phyloP scores from a whole-genome alignment of 2,888 invertebrate species.

The Heliconius aoede region DNA sequence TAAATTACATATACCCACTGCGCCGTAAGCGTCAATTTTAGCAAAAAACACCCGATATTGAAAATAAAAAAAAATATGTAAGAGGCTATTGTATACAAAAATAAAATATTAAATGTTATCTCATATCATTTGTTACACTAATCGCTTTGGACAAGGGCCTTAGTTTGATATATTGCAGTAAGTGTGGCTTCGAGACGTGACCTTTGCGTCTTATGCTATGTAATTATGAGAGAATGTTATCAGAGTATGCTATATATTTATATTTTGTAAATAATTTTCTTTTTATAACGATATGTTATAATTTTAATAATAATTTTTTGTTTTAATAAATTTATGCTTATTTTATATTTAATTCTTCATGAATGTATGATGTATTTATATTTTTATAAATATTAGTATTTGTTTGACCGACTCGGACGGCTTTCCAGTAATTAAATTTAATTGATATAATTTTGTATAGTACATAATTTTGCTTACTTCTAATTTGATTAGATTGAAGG shows the following conservation, averaged over 20 bases:
- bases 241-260: neutral
- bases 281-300: neutral
- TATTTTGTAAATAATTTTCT: neutral
- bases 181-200: constrained; percentile 35
- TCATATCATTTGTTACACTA: constrained; percentile 61
- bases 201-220: constrained; percentile 30
- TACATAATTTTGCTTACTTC: too few species aligned
- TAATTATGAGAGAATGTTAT: constrained; percentile 35
- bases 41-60: neutral
- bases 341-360: neutral
- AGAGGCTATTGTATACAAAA: neutral
- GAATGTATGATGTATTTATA: neutral
- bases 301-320: neutral
- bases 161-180: constrained; percentile 61
- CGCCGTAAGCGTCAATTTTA: neutral
- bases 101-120: constrained; percentile 33
- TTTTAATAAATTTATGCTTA: too few species aligned
- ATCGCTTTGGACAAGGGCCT: constrained; percentile 59
- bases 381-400: too few species aligned
- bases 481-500: too few species aligned
- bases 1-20: too few species aligned
- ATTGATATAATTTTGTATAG: too few species aligned
- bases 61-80: constrained; percentile 1
- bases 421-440: too few species aligned
- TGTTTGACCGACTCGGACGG: too few species aligned